These are phyloP conservation scores for Chironomus striatipennis DNA, from an alignment of 1,140 invertebrate genomes.

Conservation along the genomic window DNA sequence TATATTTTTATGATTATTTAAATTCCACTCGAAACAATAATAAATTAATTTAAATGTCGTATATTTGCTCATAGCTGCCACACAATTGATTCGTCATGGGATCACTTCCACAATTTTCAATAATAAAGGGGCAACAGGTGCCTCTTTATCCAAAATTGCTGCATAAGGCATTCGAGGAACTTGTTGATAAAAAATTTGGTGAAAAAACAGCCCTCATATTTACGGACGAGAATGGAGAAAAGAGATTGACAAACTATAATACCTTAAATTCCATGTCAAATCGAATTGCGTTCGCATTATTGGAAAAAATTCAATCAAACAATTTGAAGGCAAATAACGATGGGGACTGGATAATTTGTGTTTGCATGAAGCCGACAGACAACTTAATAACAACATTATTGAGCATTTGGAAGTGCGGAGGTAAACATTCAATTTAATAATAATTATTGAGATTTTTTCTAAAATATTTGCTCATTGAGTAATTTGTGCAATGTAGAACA, in stretches of 20 bases:
- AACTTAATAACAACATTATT: conserved; percentile 58
- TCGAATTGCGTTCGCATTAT: conserved; percentile 47
- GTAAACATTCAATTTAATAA: background rate
- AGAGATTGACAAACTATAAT: conserved; percentile 44
- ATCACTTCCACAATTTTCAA: conserved; percentile 53
- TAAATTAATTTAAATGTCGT: background rate
- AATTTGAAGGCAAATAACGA: conserved; percentile 46
- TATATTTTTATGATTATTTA: too few species aligned
- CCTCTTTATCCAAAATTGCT: conserved; percentile 40
- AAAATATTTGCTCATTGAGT: background rate
- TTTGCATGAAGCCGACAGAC: conserved; percentile 67
- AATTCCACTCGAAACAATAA: background rate
- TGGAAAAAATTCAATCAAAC: conserved; percentile 39
- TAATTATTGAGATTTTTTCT: background rate
- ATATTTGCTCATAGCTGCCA: background rate
- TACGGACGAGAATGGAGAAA: conserved; percentile 44
- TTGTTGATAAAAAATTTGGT: conserved; percentile 34
- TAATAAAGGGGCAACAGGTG: conserved; percentile 47
- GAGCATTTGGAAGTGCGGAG: conserved; percentile 67
- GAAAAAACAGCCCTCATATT: conserved; percentile 48
- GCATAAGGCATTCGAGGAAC: conserved; percentile 45
- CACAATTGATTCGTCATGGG: conserved; percentile 44
- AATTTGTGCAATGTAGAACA: background rate
- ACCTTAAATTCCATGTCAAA: conserved; percentile 52
- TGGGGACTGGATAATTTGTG: conserved; percentile 58